Conservation (phyloP, 2,113 vertebrate species). For the Phyllostomus hastatus region DNA sequence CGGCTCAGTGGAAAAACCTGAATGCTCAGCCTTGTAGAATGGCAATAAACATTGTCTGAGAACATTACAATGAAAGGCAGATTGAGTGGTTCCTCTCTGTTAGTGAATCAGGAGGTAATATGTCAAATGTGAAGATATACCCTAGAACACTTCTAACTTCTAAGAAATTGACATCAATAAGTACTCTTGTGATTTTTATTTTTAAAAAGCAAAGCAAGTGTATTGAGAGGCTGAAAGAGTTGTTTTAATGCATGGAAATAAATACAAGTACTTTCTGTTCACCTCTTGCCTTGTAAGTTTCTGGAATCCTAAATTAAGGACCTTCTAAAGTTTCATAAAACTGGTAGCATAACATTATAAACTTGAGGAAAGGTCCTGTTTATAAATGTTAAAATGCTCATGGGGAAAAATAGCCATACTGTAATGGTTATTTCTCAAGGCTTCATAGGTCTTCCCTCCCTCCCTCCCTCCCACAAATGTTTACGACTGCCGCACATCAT, state of each 20-base stretch:
- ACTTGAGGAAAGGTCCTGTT: not conserved
- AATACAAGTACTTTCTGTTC: not conserved
- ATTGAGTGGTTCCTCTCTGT: not conserved
- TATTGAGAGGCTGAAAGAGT: not conserved
- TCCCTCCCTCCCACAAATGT: not conserved
- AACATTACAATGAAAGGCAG: not conserved
- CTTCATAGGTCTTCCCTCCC: not conserved
- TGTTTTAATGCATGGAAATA: constrained; percentile 17
- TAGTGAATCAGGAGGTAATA: constrained; percentile 18
- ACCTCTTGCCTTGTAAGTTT: constrained; percentile 13
- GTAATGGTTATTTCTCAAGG: not conserved
- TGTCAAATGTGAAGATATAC: not conserved
- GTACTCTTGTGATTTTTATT: not conserved
- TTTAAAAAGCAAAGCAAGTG: not conserved
- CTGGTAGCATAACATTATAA: not conserved
- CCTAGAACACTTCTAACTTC: constrained; percentile 3
- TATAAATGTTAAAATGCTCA: not conserved
- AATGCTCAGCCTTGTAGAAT: not conserved
- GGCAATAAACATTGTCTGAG: not conserved
- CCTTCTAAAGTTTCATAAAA: constrained; percentile 23
- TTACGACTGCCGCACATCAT: not conserved
- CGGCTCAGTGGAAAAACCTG: not conserved
- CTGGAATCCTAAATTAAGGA: constrained; percentile 11
- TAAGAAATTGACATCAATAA: not conserved
- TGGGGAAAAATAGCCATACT: not conserved